Base-by-base conservation (phyloP, 1,140 invertebrate genomes). In the Trachelipus rathkii region DNA sequence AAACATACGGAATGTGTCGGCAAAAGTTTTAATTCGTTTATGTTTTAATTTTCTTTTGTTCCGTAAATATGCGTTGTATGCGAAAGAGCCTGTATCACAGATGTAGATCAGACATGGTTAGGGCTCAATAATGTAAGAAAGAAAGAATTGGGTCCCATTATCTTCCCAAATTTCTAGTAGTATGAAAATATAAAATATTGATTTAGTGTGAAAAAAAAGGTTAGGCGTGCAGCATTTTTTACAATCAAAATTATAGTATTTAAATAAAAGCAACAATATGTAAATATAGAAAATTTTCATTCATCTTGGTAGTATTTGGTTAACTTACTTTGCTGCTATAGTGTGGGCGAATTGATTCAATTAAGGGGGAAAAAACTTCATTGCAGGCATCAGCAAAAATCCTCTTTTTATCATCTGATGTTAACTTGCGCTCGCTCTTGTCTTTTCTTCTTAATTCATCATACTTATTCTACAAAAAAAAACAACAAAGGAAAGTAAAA, bases 61-160 rank as follows among this genome's bases (percentile, higher is more conserved):
- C n/a, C 91, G 86, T 99, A 99, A 76, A 94, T 94, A 53, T 92
- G 90, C 23, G 87, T 89, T 2, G 97, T 97, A 71, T 98, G 95
- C 82, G n/a, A n/a, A n/a, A n/a, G n/a, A n/a, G n/a, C n/a, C n/a
- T n/a, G n/a, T n/a, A n/a, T n/a, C n/a, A n/a, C n/a, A n/a, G n/a
- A n/a, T 92, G 90, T 13, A 99, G 86, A 86, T 99, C 97, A 82
- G 96, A 98, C 91, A 97, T 94, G 0, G 95, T 95, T n/a, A 0
- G 99, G 85, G 0, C 96, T 95, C 98, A 98, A 99, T 87, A 99
- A 99, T 7, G 96, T 97, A 0, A 96, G 92, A 83, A 96, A 92
- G 85, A 99, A 97, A 82, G 95, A 92, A 0, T n/a, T n/a, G 95
- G 93, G 24, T 95, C 95, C 80, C 98, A n/a, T n/a, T 93, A 84